Evolutionary conservation across 1,140 invertebrate genomes (phyloP), one percentile per base, ranked within the genome.

Genomic region (Antheraea mylitta): DNA sequence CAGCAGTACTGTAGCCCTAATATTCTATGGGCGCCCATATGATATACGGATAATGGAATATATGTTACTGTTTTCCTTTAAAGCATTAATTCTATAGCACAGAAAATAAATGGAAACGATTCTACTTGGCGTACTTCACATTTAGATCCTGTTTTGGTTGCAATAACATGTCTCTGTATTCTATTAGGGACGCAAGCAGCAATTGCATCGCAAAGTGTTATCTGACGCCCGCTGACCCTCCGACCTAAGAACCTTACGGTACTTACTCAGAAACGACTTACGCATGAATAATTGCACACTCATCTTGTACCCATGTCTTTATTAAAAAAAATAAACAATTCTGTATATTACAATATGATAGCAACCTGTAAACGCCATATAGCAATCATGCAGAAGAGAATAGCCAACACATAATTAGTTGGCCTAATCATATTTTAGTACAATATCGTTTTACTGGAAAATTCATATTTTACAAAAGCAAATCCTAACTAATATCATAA

Each of bases 141-240:
- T 18, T 64, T 60, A 38, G 67, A 64, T 38, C 72, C 68, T 76
- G 66, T 64, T 70, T 74, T 76, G 70, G 72, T 72, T 77, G 71
- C 73, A 48, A 71, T 71, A 71, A 72, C 71, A 72, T 53, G 61
- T 67, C 69, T 71, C 71, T 61, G 73, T 73, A 75, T 73, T 72
- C 75, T 75, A 78, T 74, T 72, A 71, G 64, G 60, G 6, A 38
- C 67, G 66, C 58, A 60, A 53, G 61, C 30, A 36, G 22, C 22
- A 30, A 30, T 69, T 59, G 11, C 45, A 6, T n/a, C 45, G 37
- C 19, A 45, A 38, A 76, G 75, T 69, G 70, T 70, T 74, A 76
- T 77, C 79, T 70, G 72, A 74, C 72, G 74, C 77, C 66, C 71
- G 72, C 79, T 81, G 79, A 81, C 79, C 45, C 79, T 65, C n/a